Evolutionary conservation across 1,140 invertebrate species (phyloP).

Genomic region (Diachasmimorpha longicaudata): DNA sequence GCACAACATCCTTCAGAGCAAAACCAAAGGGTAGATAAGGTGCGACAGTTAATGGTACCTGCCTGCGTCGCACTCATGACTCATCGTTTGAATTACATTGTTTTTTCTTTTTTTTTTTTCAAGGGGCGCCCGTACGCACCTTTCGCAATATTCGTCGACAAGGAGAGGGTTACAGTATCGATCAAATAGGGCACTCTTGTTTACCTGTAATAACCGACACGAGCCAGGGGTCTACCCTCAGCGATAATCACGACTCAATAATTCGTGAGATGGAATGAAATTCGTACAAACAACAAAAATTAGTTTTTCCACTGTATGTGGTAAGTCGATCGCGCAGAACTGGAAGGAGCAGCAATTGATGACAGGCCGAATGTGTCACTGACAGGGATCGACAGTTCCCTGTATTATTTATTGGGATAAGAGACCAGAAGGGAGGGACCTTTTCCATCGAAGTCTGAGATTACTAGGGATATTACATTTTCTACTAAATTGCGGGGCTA

Average conservation of each 20-base stretch:
- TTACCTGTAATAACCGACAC: constrained; percentile 40
- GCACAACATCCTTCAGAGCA: background rate
- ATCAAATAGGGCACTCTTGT: constrained; percentile 49
- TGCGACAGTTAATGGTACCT: constrained; percentile 37
- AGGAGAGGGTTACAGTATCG: constrained; percentile 35
- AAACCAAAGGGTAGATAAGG: constrained; percentile 38
- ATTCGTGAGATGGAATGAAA: background rate
- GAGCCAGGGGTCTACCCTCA: background rate
- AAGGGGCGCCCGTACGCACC: constrained; percentile 13
- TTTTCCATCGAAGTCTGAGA: background rate
- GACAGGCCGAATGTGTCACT: constrained; percentile 17
- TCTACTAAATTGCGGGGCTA: background rate
- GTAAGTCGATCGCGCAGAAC: too few relatives aligned
- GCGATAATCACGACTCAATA: background rate
- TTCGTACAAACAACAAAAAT: too few relatives aligned
- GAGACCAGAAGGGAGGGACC: background rate
- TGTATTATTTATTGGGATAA: constrained; percentile 15
- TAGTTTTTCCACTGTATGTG: too few relatives aligned
- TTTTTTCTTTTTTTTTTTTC: constrained; percentile 22
- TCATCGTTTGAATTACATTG: constrained; percentile 36
- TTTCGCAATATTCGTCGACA: constrained; percentile 34
- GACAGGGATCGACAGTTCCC: constrained; percentile 13
- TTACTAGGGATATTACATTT: constrained; percentile 25
- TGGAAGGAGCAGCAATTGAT: background rate
- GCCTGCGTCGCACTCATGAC: constrained; percentile 32